Percentiles rank a stretch among this genome's conserved stretches.
phyloP scores from a whole-genome alignment of 2,797 vertebrate species.

The Pseudochaenichthys georgianus region DNA sequence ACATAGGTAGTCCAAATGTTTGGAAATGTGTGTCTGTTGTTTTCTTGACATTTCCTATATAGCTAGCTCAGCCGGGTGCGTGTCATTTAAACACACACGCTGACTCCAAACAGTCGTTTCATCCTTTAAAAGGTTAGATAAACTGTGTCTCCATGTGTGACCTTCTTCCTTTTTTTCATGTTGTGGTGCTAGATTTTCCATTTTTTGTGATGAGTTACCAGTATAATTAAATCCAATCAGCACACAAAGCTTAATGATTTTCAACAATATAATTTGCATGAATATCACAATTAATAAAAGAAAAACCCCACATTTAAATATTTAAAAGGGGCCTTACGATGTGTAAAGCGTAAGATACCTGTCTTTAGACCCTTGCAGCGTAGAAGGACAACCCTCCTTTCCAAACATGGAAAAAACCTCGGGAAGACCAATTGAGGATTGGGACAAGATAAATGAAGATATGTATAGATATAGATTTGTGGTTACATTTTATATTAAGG shows the following conservation, averaged over 20 bases:
- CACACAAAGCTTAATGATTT: background rate
- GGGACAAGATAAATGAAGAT: too few species aligned
- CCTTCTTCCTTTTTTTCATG: background rate
- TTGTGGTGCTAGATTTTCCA: background rate
- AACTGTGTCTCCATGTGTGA: background rate
- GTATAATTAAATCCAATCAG: conserved; percentile 1
- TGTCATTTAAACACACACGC: conserved; percentile 13
- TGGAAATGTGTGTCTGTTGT: too few species aligned
- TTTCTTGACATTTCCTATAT: conserved; percentile 11
- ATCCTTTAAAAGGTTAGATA: conserved; percentile 3
- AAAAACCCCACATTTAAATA: too few species aligned
- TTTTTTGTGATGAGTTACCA: background rate
- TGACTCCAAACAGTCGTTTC: conserved; percentile 6
- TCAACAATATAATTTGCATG: background rate
- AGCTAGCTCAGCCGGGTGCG: background rate
- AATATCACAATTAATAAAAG: background rate
- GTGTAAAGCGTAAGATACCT: too few species aligned
- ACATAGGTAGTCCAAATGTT: too few species aligned
- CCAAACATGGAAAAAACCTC: too few species aligned
- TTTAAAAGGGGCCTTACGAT: too few species aligned
- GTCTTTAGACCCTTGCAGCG: too few species aligned
- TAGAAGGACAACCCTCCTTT: too few species aligned
- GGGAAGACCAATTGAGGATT: too few species aligned
- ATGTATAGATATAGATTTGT: too few species aligned
- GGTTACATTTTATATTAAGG: too few species aligned